Percentiles rank a stretch among this genome's conserved stretches.
phyloP scores from a whole-genome alignment of 2,888 invertebrate genomes.

The Perizoma flavofasciatum region DNA sequence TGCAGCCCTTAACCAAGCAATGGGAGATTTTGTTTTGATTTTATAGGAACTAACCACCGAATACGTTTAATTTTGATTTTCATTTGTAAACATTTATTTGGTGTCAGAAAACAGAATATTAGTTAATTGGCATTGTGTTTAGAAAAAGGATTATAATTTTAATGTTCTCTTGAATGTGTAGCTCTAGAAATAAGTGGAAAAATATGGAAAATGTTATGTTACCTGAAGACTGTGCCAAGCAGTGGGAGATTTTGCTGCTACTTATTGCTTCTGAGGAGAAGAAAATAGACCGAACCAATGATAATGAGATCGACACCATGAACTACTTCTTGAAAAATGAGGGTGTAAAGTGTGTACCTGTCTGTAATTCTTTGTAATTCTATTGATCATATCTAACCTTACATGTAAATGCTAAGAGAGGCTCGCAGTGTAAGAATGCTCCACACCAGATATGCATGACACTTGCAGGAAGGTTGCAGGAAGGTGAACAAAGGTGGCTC shows the following conservation, averaged over 20 bases:
- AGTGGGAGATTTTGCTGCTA: slow-evolving; percentile 74
- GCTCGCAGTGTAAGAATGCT: no score
- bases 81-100: not conserved
- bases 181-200: not conserved
- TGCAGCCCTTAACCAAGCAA: no score
- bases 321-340: slow-evolving; percentile 68
- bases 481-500: no score
- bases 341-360: slow-evolving; percentile 62
- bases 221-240: slow-evolving; percentile 69
- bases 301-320: slow-evolving; percentile 71
- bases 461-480: no score
- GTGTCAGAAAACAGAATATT: not conserved
- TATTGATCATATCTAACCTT: no score
- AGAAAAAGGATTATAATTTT: not conserved
- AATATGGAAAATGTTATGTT: slow-evolving; percentile 56
- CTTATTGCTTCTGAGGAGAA: slow-evolving; percentile 73
- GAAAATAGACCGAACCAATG: slow-evolving; percentile 68
- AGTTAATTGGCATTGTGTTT: not conserved
- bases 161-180: not conserved
- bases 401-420: no score
- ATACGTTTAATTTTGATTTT: not conserved
- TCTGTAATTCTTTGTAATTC: not conserved
- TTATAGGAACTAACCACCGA: no score
- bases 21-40: no score
- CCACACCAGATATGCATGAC: no score